phyloP scores from a whole-genome alignment of 2,113 vertebrate genomes.

The Cyprinodon variegatus region DNA sequence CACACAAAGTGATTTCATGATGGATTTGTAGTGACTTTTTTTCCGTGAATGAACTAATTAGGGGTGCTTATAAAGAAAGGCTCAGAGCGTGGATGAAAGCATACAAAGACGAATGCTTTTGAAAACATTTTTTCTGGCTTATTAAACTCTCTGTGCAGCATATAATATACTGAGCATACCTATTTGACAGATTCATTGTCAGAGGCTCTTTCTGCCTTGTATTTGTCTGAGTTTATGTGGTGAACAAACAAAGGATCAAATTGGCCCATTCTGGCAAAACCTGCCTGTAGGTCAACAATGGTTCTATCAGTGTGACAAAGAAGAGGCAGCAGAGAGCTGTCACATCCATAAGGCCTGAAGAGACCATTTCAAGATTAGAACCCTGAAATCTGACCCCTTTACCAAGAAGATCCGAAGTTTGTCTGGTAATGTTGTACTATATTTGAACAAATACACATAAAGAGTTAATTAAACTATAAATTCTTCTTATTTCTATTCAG shows the following conservation, averaged over 20 bases:
- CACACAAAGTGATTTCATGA: constrained; percentile 36
- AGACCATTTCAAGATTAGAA: constrained; percentile 45
- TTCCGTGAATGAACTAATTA: constrained; percentile 40
- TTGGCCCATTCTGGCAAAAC: constrained; percentile 46
- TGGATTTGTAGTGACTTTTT: constrained; percentile 45
- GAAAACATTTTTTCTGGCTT: constrained; percentile 41
- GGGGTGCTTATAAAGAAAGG: constrained; percentile 47
- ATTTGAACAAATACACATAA: no score
- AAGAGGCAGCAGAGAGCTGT: constrained; percentile 46
- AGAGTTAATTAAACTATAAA: no score
- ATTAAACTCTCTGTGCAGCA: constrained; percentile 39
- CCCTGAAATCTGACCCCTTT: constrained; percentile 26
- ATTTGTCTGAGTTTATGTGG: constrained; percentile 40
- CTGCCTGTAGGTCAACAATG: constrained; percentile 37
- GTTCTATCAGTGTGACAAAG: constrained; percentile 31
- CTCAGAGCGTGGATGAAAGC: constrained; percentile 29
- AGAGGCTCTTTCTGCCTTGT: constrained; percentile 33
- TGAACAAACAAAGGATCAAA: constrained; percentile 65
- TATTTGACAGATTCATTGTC: constrained; percentile 62
- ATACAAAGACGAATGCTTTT: constrained; percentile 32
- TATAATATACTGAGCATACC: constrained; percentile 45
- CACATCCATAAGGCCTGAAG: constrained; percentile 31
- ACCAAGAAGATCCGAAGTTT: neutral
- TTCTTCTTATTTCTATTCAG: no score
- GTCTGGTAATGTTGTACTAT: no score